These are phyloP conservation scores for Lathronympha strigana DNA, from an alignment of 2,888 invertebrate genomes.

Conservation along the genomic window DNA sequence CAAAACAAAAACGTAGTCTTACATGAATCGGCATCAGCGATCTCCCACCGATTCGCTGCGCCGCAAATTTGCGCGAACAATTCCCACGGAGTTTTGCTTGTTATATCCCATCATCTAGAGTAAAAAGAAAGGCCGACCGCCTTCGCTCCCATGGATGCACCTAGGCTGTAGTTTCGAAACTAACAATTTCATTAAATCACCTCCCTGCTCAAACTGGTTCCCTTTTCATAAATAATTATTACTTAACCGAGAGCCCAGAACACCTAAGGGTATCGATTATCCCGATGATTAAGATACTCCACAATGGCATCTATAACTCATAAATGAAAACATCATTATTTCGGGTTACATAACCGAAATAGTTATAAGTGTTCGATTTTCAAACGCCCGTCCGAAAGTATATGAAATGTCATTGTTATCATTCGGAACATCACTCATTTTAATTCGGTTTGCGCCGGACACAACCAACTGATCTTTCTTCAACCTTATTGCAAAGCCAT, in stretches of 20 bases:
- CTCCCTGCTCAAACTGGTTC: constrained; percentile 54
- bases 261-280: constrained; percentile 51
- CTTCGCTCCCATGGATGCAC: constrained; percentile 47
- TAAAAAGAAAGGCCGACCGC: constrained; percentile 44
- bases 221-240: constrained; percentile 46
- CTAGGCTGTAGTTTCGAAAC: constrained; percentile 56
- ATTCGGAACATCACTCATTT: constrained; percentile 72
- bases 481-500: neutral
- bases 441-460: constrained; percentile 56
- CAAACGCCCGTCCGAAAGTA: constrained; percentile 46
- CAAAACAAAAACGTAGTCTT: constrained; percentile 49
- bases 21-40: constrained; percentile 59
- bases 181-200: constrained; percentile 63
- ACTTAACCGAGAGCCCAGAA: constrained; percentile 49
- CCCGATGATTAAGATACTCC: constrained; percentile 52
- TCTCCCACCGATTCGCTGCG: constrained; percentile 59
- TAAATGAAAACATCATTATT: constrained; percentile 54
- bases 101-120: constrained; percentile 50
- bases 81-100: constrained; percentile 57
- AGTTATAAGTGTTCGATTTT: constrained; percentile 52
- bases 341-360: constrained; percentile 52
- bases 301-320: constrained; percentile 55
- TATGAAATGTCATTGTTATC: constrained; percentile 68
- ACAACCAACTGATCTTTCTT: neutral
- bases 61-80: constrained; percentile 66